These are phyloP conservation scores for Callopanchax toddi DNA, from an alignment of 2,113 vertebrate species.

Conservation along the genomic window DNA sequence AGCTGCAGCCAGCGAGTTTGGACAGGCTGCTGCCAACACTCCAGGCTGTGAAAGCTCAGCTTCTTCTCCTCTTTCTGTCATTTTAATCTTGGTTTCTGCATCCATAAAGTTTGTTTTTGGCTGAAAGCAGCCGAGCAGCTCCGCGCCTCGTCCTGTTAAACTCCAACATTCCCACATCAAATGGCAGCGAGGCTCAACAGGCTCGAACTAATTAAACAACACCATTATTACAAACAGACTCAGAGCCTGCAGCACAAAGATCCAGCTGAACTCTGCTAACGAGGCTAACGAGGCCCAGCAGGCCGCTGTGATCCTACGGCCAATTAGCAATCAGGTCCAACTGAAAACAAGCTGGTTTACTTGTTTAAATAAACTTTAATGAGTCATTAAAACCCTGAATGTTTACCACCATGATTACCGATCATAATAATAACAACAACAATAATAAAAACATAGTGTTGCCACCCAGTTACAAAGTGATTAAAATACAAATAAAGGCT, in stretches of 20 bases:
- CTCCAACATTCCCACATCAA: conserved; percentile 21
- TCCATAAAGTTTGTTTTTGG: conserved; percentile 12
- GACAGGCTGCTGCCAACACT: conserved; percentile 15
- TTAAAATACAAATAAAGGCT: background rate
- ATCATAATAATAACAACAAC: background rate
- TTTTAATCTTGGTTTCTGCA: background rate
- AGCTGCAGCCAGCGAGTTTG: conserved; percentile 3
- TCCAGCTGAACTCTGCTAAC: background rate
- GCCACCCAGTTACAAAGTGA: background rate
- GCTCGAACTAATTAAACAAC: conserved; percentile 16
- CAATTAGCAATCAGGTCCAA: conserved; percentile 5
- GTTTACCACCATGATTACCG: conserved; percentile 1
- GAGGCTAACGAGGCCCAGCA: conserved; percentile 3
- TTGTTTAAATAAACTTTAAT: background rate
- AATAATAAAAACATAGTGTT: conserved; percentile 1
- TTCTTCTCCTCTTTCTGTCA: background rate
- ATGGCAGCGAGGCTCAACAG: background rate
- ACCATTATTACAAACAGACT: background rate
- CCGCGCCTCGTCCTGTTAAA: conserved; percentile 29
- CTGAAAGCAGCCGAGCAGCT: conserved; percentile 1
- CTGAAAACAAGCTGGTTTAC: background rate
- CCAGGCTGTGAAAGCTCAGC: background rate
- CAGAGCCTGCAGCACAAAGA: background rate
- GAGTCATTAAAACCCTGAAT: background rate
- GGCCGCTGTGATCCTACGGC: conserved; percentile 5